A percentile compares a stretch with the other conserved stretches of the same genome.
Conservation (phyloP, 2,113 vertebrate species). For the Zosterops japonicus region DNA sequence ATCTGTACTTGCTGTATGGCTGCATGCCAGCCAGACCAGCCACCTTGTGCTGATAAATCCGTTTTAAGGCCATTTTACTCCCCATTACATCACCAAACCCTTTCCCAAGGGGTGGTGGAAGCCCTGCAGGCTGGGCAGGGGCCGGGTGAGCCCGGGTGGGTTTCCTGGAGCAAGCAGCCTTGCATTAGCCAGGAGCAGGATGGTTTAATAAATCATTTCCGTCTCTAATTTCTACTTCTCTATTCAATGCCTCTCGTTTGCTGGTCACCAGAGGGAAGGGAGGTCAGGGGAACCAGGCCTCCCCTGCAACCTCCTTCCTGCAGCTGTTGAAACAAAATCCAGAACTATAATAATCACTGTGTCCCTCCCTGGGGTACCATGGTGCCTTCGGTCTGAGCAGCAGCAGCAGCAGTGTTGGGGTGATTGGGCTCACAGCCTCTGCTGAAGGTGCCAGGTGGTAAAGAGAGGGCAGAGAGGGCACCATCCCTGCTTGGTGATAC, state of each 20-base stretch:
- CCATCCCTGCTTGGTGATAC: background rate
- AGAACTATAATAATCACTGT: background rate
- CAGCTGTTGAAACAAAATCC: constrained; percentile 66
- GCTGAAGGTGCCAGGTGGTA: background rate
- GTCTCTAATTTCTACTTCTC: constrained; percentile 21
- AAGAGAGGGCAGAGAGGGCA: background rate
- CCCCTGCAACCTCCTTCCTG: constrained; percentile 60
- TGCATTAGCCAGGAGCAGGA: background rate
- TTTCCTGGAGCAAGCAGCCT: constrained; percentile 15
- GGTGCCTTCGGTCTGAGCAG: accelerated
- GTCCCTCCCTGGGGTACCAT: background rate
- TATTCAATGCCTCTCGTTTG: background rate
- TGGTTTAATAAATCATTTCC: constrained; percentile 60
- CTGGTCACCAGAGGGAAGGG: constrained; percentile 33
- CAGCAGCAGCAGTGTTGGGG: accelerated
- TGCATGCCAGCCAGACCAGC: background rate
- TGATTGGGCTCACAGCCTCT: accelerated
- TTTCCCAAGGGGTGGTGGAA: background rate
- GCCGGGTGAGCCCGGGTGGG: background rate
- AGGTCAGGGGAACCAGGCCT: constrained; percentile 52
- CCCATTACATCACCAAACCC: background rate
- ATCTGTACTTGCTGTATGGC: accelerated
- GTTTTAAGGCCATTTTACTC: background rate
- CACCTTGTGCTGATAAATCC: background rate
- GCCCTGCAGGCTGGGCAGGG: background rate